These are phyloP conservation scores for Melanotaenia parkinsoni DNA, from an alignment of 2,797 vertebrate species.

Conservation along the genomic window DNA sequence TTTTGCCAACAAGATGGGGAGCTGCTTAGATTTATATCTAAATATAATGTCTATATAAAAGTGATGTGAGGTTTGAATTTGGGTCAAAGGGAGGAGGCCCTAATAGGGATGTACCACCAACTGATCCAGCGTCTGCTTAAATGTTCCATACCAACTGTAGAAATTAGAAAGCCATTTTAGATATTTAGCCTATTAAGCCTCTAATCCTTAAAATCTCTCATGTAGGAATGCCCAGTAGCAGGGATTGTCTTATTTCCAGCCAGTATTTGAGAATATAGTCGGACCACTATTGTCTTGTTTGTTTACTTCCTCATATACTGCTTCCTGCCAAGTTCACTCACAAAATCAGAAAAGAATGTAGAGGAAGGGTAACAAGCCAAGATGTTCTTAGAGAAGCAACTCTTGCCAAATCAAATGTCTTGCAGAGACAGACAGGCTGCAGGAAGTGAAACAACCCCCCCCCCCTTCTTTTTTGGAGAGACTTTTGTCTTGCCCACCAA, in stretches of 20 bases:
- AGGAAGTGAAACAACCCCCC: conserved; percentile 39
- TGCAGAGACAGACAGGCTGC: conserved; percentile 52
- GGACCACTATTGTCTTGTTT: conserved; percentile 30
- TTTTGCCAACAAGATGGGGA: conserved; percentile 69
- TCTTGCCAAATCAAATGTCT: conserved; percentile 56
- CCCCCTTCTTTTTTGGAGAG: conserved; percentile 37
- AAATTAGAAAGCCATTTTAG: conserved; percentile 70
- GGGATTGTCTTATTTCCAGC: conserved; percentile 55
- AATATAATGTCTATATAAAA: conserved; percentile 22
- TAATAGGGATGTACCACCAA: conserved; percentile 58
- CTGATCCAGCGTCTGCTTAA: conserved; percentile 62
- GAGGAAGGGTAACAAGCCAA: conserved; percentile 36
- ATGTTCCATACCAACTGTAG: conserved; percentile 50
- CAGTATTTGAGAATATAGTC: conserved; percentile 19
- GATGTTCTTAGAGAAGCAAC: conserved; percentile 49
- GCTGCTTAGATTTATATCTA: conserved; percentile 54
- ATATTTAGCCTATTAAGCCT: conserved; percentile 66
- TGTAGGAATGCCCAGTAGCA: conserved; percentile 34
- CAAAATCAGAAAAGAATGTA: conserved; percentile 42
- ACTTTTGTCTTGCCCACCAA: conserved; percentile 71
- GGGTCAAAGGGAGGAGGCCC: conserved; percentile 65
- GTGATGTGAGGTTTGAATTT: conserved; percentile 61
- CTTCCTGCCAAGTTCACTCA: conserved; percentile 37
- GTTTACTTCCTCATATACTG: conserved; percentile 31
- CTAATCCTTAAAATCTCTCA: conserved; percentile 64